Evolutionary conservation across 2,113 vertebrate genomes (phyloP), one percentile per base, ranked within the genome.

Genomic region (Pseudopipra pipra): DNA sequence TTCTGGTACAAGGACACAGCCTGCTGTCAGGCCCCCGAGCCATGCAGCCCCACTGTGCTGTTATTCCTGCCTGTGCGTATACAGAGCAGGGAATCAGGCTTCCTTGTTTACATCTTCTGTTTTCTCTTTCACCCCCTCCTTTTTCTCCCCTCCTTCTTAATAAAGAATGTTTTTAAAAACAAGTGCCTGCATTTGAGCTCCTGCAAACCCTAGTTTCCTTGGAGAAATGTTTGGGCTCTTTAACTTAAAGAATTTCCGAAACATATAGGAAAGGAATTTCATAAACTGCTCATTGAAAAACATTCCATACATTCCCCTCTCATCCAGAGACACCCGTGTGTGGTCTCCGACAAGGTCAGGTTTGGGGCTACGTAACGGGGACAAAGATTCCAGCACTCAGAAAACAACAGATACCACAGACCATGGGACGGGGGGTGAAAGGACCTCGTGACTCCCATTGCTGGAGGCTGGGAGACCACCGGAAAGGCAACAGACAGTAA

Each of bases 221-320:
- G 95, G 96, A 97, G 95, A 96, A 96, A 96, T 44, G 89, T 89
- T 95, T 93, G 79, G 54, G 49, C 93, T 91, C 87, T 96, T 95
- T 88, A 95, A 96, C 59, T 91, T 97, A 96, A 97, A 97, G 94
- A 96, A 96, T 97, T 96, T 95, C 96, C n/a, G 90, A 96, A 96
- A 95, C 96, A 91, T 97, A 97, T 97, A 97, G 95, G 89, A 95
- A 97, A 97, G 94, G 96, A 97, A 97, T 97, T 97, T 97, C 97
- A 97, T 97, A 97, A 97, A 96, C 97, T 96, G 90, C 93, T 97
- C 96, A 93, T 94, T 97, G 97, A 97, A 97, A 97, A 97, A 97
- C 97, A 97, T 97, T 97, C 97, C 97, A 97, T 96, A 96, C 97
- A 97, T 97, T 97, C 97, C 96, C 89, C 85, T 84, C 96, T 95